A percentile compares a stretch with the other conserved stretches of the same genome.
Conservation (phyloP, 2,113 vertebrate genomes). For the Psittacara wagleri region DNA sequence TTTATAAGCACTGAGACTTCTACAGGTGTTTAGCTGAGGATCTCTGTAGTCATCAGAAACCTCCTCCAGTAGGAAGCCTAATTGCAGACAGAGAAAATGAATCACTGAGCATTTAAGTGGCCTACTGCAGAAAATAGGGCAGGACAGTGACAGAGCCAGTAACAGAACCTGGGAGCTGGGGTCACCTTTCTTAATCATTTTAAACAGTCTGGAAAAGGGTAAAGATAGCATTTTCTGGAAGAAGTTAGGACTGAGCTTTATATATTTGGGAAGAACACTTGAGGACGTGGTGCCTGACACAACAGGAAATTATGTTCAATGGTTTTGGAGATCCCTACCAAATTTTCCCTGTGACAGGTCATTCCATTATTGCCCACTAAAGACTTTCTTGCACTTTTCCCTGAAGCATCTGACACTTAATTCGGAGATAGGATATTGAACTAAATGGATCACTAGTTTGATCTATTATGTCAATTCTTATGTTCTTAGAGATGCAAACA, state of each 20-base stretch:
- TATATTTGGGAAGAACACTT: background rate
- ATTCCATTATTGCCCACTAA: background rate
- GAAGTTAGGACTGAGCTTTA: background rate
- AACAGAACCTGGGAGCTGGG: background rate
- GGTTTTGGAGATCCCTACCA: background rate
- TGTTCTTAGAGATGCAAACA: background rate
- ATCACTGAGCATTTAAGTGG: background rate
- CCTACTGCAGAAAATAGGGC: background rate
- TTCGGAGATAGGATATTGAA: conserved; percentile 6
- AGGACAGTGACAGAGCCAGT: background rate
- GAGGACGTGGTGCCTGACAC: background rate
- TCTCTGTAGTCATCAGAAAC: background rate
- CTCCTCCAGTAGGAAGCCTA: background rate
- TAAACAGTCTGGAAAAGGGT: background rate
- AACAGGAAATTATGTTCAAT: conserved; percentile 22
- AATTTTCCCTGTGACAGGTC: conserved; percentile 6
- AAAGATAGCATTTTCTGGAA: background rate
- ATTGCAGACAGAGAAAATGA: background rate
- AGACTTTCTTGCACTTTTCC: conserved; percentile 1
- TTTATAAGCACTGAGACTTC: background rate
- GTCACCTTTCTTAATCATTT: background rate
- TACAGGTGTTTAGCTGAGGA: background rate
- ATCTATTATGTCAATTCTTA: conserved; percentile 12
- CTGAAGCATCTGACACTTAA: background rate
- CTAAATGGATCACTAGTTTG: conserved; percentile 40